Percentiles rank a stretch among this genome's conserved stretches.
Evolutionary conservation across 2,888 invertebrate species (phyloP).

Genomic region (Lycophotia porphyrea): DNA sequence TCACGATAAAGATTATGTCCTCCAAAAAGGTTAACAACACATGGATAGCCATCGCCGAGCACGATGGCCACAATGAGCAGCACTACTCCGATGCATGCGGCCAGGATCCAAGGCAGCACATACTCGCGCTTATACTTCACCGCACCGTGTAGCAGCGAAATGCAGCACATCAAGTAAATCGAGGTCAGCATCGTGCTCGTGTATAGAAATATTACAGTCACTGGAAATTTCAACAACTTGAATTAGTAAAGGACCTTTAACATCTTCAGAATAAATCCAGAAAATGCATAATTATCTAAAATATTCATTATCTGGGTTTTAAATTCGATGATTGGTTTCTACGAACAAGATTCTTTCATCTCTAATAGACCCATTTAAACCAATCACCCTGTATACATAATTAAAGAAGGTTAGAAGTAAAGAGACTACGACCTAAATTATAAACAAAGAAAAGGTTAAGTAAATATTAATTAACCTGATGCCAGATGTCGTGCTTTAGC

Average conservation of each 20-base stretch:
- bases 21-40: conserved; percentile 83
- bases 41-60: conserved; percentile 83
- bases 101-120: conserved; percentile 86
- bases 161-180: conserved; percentile 87
- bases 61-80: conserved; percentile 79
- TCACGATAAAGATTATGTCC: conserved; percentile 87
- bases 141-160: conserved; percentile 87
- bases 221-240: conserved; percentile 71
- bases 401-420: background rate
- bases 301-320: background rate
- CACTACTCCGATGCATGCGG: conserved; percentile 82
- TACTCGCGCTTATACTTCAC: conserved; percentile 86
- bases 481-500: conserved; percentile 87
- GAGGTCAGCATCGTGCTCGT: conserved; percentile 85
- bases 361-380: background rate
- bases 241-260: background rate
- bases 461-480: conserved; percentile 77
- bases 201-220: conserved; percentile 86
- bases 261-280: background rate
- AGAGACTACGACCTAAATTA: too few species aligned
- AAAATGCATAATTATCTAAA: too few species aligned
- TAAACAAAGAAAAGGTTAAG: conserved; percentile 1
- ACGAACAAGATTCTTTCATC: background rate
- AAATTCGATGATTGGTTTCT: background rate
- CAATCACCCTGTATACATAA: background rate